Evolutionary conservation across 2,888 invertebrate species (phyloP), one percentile per base, ranked within the genome.

Genomic region (Sinotaia quadrata): DNA sequence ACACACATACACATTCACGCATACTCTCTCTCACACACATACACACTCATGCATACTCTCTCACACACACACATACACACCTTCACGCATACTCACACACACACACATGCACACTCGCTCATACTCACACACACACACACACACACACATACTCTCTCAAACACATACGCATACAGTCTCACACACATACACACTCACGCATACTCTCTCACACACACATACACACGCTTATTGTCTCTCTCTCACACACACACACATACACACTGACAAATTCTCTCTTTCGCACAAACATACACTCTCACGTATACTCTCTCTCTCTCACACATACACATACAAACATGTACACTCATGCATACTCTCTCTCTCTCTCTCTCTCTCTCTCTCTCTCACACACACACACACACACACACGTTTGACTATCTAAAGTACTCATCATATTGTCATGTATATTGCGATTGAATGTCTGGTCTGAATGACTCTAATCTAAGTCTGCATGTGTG

Each of bases 1-100:
- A 54, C 54, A 54, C 31, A 54, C 54, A 54, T 33, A 54, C 54
- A 31, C 31, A 54, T 24, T 33, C 54, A 54, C 31, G 33, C 31
- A 54, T 33, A 54, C 54, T 15, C 31, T 33, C 54, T 33, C 54
- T 33, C 31, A 31, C 54, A 54, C 54, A 54, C 31, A 31, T 33
- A 54, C 54, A 31, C 31, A 54, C 4, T 18, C 54, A n/a, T n/a
- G n/a, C n/a, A n/a, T n/a, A n/a, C n/a, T n/a, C n/a, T n/a, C n/a
- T n/a, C n/a, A n/a, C n/a, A n/a, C n/a, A n/a, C n/a, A n/a, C n/a
- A n/a, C n/a, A n/a, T n/a, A n/a, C n/a, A n/a, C n/a, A n/a, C n/a
- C 31, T 33, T 33, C 54, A 54, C 31, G 33, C 2, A 54, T 33
- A 54, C 15, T 33, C 54, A 29, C 54, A 54, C 54, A 54, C 54